A percentile compares a stretch with the other conserved stretches of the same genome.
Evolutionary conservation across 2,888 invertebrate species (phyloP).

Genomic region (Melipona beecheii): DNA sequence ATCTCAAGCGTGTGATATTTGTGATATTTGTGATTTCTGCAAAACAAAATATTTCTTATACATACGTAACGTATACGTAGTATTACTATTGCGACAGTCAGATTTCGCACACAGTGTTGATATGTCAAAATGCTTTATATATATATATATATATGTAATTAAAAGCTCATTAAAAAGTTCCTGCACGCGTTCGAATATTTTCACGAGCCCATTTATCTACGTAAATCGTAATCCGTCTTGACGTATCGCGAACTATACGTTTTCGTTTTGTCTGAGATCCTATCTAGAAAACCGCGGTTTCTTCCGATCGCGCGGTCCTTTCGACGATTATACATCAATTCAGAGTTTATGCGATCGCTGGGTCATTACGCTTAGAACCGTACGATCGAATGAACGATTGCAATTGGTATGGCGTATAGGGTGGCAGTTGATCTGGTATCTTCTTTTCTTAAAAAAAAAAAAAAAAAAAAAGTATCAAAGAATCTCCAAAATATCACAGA

Average conservation of each 20-base stretch:
- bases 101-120: no score
- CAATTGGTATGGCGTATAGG: not conserved
- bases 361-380: not conserved
- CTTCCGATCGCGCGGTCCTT: constrained; percentile 41
- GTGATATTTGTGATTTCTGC: no score
- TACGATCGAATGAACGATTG: not conserved
- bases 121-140: no score
- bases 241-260: constrained; percentile 9
- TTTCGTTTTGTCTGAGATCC: constrained; percentile 33
- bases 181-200: no score
- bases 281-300: constrained; percentile 31
- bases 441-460: not conserved
- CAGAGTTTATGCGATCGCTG: constrained; percentile 1
- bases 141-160: no score
- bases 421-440: not conserved
- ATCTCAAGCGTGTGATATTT: no score
- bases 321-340: constrained; percentile 19
- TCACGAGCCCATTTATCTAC: not conserved
- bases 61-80: no score
- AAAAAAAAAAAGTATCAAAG: no score
- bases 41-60: no score
- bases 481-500: not conserved
- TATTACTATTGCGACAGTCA: no score
- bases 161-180: no score
- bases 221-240: constrained; percentile 43